Conservation (phyloP, 2,797 vertebrate species). For the Microhierax caerulescens region DNA sequence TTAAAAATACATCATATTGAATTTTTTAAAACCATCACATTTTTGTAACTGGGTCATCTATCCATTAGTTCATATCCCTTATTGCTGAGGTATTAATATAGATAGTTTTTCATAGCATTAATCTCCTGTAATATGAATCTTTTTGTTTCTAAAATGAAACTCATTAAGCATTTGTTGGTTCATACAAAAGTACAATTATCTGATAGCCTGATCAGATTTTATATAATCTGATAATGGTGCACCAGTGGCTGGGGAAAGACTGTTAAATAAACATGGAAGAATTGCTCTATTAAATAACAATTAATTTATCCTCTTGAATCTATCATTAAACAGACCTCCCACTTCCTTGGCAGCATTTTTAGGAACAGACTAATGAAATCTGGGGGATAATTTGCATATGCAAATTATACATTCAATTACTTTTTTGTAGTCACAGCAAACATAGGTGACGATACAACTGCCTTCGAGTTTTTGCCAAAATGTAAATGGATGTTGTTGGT, state of each 20-base stretch:
- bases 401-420: slow-evolving; percentile 34
- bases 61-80: slow-evolving; percentile 50
- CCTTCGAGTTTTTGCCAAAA: slow-evolving; percentile 49
- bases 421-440: slow-evolving; percentile 40
- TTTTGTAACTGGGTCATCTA: slow-evolving; percentile 66
- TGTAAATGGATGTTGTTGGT: not conserved
- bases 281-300: slow-evolving; percentile 24
- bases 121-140: slow-evolving; percentile 44
- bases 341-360: slow-evolving; percentile 50
- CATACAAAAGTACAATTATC: slow-evolving; percentile 39
- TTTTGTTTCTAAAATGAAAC: slow-evolving; percentile 47
- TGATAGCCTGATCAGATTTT: slow-evolving; percentile 53
- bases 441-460: slow-evolving; percentile 9
- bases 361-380: slow-evolving; percentile 37
- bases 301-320: slow-evolving; percentile 1
- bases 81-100: slow-evolving; percentile 56
- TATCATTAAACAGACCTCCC: not conserved
- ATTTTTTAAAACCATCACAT: slow-evolving; percentile 5
- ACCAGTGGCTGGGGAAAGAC: not conserved
- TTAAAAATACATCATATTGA: slow-evolving; percentile 52
- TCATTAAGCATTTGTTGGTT: slow-evolving; percentile 46
- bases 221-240: slow-evolving; percentile 64
- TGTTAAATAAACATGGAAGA: slow-evolving; percentile 4
- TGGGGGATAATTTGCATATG: slow-evolving; percentile 21
- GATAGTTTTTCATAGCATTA: slow-evolving; percentile 43